Evolutionary conservation across 2,888 invertebrate species (phyloP).

Genomic region (Dermolepida albohirtum): DNA sequence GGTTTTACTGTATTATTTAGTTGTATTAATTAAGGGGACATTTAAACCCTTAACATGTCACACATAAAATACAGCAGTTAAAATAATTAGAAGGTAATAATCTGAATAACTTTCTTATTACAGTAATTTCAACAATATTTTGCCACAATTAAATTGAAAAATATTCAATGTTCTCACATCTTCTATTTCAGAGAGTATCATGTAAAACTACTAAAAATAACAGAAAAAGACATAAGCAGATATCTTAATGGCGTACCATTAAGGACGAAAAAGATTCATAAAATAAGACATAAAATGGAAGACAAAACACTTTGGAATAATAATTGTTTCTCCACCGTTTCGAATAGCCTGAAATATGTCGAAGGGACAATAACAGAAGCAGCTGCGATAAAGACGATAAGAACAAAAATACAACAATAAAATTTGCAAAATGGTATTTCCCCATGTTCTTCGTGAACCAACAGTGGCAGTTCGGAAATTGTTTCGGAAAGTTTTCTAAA

Average conservation of each 20-base stretch:
- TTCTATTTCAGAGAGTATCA: constrained; percentile 7
- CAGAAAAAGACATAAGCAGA: constrained; percentile 26
- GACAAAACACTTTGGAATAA: constrained; percentile 17
- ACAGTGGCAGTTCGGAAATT: constrained; percentile 30
- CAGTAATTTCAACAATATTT: no score
- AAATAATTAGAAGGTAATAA: no score
- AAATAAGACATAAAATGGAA: constrained; percentile 29
- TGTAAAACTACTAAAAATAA: constrained; percentile 20
- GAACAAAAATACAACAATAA: constrained; percentile 31
- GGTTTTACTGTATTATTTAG: no score
- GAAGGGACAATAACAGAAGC: constrained; percentile 13
- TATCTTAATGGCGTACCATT: constrained; percentile 33
- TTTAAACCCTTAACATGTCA: no score
- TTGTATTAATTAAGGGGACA: no score
- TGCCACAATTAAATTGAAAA: no score
- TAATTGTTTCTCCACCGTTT: constrained; percentile 3
- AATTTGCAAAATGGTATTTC: constrained; percentile 29
- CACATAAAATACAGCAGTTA: no score
- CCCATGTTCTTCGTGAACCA: constrained; percentile 12
- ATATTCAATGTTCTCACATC: no score
- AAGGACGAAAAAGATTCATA: constrained; percentile 22
- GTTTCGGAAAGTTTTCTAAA: constrained; percentile 30
- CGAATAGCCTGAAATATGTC: constrained; percentile 26
- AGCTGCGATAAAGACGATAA: constrained; percentile 21
- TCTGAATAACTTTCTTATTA: no score